Conservation (phyloP, 2,888 invertebrate genomes). For the Megamerina dolium region DNA sequence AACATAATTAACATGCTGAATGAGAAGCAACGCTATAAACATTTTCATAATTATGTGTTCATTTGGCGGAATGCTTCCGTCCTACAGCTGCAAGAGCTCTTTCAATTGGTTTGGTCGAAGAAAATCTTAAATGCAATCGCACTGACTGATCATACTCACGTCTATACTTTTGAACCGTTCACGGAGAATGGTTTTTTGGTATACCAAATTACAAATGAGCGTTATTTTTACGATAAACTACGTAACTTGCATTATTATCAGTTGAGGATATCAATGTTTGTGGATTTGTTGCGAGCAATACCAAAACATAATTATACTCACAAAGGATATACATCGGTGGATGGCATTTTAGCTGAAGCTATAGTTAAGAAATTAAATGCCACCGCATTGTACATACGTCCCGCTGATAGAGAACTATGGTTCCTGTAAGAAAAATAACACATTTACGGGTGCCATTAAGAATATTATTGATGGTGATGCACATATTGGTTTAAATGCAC, state of each 20-base stretch:
- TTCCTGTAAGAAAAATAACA: slow-evolving; percentile 27
- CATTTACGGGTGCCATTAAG: slow-evolving; percentile 30
- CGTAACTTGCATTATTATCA: slow-evolving; percentile 28
- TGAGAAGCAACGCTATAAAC: slow-evolving; percentile 29
- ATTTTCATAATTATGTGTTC: slow-evolving; percentile 35
- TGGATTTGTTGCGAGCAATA: slow-evolving; percentile 30
- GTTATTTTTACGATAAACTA: slow-evolving; percentile 32
- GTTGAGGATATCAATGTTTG: slow-evolving; percentile 36
- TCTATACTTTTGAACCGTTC: slow-evolving; percentile 39
- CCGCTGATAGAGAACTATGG: slow-evolving; percentile 36
- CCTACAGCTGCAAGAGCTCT: slow-evolving; percentile 22
- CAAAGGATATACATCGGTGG: slow-evolving; percentile 26
- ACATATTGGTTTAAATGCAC: slow-evolving; percentile 35
- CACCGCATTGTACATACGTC: slow-evolving; percentile 29
- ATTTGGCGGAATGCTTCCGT: slow-evolving; percentile 28
- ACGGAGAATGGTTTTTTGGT: slow-evolving; percentile 24
- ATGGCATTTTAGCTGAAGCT: slow-evolving; percentile 29
- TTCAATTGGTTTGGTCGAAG: slow-evolving; percentile 31
- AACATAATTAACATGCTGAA: slow-evolving; percentile 30
- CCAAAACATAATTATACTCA: slow-evolving; percentile 19
- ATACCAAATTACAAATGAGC: background rate
- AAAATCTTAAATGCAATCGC: slow-evolving; percentile 29
- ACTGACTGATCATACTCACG: slow-evolving; percentile 13
- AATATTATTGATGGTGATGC: slow-evolving; percentile 28
- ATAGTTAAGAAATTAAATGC: slow-evolving; percentile 34